Conservation (phyloP, 2,113 vertebrate genomes). For the Salvelinus fontinalis region DNA sequence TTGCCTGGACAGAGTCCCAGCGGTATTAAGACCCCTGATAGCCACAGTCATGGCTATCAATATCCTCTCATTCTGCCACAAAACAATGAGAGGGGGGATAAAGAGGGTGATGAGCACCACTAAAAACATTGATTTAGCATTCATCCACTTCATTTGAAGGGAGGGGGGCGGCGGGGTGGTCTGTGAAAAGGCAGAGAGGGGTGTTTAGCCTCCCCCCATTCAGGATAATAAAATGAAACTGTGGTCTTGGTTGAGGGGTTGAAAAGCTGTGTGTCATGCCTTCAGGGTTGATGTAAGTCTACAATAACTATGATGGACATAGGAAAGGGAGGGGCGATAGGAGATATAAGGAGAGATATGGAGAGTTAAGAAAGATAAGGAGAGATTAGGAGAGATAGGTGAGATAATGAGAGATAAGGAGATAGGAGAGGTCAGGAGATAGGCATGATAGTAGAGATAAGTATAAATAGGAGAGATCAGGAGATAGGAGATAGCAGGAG, state of each 20-base stretch:
- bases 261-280: constrained; percentile 8
- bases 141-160: constrained; percentile 75
- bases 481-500: neutral
- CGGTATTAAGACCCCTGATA: constrained; percentile 20
- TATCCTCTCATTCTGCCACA: constrained; percentile 63
- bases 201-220: constrained; percentile 53
- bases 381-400: neutral
- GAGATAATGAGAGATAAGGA: neutral
- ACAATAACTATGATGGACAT: too few relatives aligned
- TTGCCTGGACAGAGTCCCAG: too few relatives aligned
- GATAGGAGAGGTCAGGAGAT: neutral
- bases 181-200: constrained; percentile 54
- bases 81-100: constrained; percentile 58
- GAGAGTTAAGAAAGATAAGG: constrained; percentile 23
- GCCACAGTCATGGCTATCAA: constrained; percentile 62
- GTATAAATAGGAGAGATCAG: too few relatives aligned
- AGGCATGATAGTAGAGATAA: neutral
- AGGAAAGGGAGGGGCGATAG: neutral
- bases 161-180: constrained; percentile 58
- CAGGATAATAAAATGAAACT: constrained; percentile 78
- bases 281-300: neutral
- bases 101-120: constrained; percentile 68
- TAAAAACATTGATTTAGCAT: constrained; percentile 82
- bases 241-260: constrained; percentile 15
- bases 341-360: constrained; percentile 41